Evolutionary conservation across 2,888 invertebrate species (phyloP).

Genomic region (Saturnia japonica): DNA sequence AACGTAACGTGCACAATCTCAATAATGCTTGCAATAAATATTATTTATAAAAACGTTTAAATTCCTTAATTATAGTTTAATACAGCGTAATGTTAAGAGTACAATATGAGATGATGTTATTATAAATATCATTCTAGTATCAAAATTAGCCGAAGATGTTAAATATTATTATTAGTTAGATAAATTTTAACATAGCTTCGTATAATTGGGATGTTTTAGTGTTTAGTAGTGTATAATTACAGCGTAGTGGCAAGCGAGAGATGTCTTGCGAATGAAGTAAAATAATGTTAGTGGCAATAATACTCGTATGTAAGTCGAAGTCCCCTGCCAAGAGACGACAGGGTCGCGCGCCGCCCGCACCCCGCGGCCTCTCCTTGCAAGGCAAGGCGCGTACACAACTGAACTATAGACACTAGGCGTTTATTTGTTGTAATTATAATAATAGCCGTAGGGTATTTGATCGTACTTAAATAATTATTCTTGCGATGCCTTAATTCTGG

Average conservation of each 20-base stretch:
- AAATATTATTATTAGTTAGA: slow-evolving; percentile 80
- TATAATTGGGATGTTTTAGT: slow-evolving; percentile 83
- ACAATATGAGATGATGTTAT: slow-evolving; percentile 81
- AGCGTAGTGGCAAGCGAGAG: slow-evolving; percentile 69
- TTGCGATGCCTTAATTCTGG: slow-evolving; percentile 84
- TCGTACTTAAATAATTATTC: slow-evolving; percentile 83
- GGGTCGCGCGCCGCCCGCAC: slow-evolving; percentile 38
- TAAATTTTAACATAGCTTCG: slow-evolving; percentile 82
- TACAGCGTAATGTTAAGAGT: slow-evolving; percentile 81
- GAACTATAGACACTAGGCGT: slow-evolving; percentile 67
- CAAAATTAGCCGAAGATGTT: slow-evolving; percentile 83
- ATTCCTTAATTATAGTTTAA: slow-evolving; percentile 76
- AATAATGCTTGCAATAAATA: slow-evolving; percentile 79
- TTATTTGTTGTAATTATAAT: slow-evolving; percentile 82
- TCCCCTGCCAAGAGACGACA: slow-evolving; percentile 62
- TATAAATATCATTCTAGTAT: slow-evolving; percentile 78
- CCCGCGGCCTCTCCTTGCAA: background rate
- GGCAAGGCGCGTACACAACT: slow-evolving; percentile 48
- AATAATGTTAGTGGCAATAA: slow-evolving; percentile 77
- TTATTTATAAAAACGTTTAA: slow-evolving; percentile 73
- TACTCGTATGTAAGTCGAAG: slow-evolving; percentile 67
- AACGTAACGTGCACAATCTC: slow-evolving; percentile 81
- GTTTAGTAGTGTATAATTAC: slow-evolving; percentile 75
- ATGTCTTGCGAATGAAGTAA: slow-evolving; percentile 70
- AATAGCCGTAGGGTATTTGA: slow-evolving; percentile 81